Evolutionary conservation across 92 coral and sea anemone genomes (phyloP).

Genomic region (Actinernus sp.): DNA sequence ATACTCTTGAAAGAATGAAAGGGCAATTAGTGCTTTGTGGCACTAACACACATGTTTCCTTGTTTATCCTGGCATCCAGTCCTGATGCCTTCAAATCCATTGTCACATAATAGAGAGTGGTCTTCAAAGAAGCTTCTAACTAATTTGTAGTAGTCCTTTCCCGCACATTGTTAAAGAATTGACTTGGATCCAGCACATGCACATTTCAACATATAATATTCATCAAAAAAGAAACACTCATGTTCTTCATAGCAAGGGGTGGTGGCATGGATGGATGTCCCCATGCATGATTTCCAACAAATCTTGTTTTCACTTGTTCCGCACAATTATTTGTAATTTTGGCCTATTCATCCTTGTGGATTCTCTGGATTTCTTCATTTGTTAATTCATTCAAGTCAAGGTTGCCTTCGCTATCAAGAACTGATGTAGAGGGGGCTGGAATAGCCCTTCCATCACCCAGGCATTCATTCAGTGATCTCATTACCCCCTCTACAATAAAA

Average conservation of each 20-base stretch:
- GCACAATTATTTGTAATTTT: slow-evolving; percentile 34
- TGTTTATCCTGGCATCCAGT: slow-evolving; percentile 22
- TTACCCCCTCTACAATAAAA: slow-evolving; percentile 55
- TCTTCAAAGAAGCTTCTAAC: slow-evolving; percentile 6
- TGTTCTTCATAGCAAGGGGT: slow-evolving; percentile 31
- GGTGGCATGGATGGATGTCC: too few relatives aligned
- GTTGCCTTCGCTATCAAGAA: slow-evolving; percentile 10
- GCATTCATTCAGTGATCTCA: slow-evolving; percentile 62
- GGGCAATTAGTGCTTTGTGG: too few relatives aligned
- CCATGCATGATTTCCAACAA: slow-evolving; percentile 42
- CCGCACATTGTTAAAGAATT: slow-evolving; percentile 45
- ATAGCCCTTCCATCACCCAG: slow-evolving; percentile 60
- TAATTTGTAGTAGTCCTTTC: slow-evolving; percentile 36
- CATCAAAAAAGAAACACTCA: slow-evolving; percentile 36
- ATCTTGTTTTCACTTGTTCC: slow-evolving; percentile 16
- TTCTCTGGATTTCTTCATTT: slow-evolving; percentile 16
- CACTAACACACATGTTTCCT: slow-evolving; percentile 19
- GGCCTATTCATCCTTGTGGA: slow-evolving; percentile 9
- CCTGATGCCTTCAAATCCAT: slow-evolving; percentile 47
- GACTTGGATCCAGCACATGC: slow-evolving; percentile 10
- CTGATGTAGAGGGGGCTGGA: slow-evolving; percentile 21
- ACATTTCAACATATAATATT: slow-evolving; percentile 42
- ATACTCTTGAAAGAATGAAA: too few relatives aligned
- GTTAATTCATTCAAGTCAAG: slow-evolving; percentile 7
- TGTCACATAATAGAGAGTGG: slow-evolving; percentile 38